These are phyloP conservation scores for Spongilla lacustris DNA, from an alignment of 37 sponge, comb jelly and placozoan genomes.

Conservation along the genomic window DNA sequence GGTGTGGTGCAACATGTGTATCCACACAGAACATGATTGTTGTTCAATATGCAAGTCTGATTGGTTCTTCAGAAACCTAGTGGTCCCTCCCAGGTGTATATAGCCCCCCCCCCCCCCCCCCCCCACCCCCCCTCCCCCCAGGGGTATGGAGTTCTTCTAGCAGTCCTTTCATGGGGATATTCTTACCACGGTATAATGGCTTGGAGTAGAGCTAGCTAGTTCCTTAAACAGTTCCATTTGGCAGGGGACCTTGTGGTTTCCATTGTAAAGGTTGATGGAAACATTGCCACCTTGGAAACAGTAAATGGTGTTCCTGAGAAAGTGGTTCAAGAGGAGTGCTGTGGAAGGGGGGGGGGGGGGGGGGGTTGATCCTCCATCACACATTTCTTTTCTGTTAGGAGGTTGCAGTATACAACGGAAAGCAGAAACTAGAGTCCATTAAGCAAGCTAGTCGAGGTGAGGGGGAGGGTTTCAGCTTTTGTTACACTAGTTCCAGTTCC, in stretches of 20 bases:
- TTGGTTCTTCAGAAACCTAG: no score
- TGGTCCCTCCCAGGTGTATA: background rate
- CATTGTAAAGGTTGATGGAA: background rate
- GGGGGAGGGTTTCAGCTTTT: background rate
- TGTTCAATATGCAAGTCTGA: no score
- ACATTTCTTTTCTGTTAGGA: conserved; percentile 46
- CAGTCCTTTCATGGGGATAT: no score
- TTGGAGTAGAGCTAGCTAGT: no score
- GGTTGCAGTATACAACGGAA: conserved; percentile 57
- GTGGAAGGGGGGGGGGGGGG: background rate
- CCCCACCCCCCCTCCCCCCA: background rate
- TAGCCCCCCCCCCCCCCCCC: background rate
- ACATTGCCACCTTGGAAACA: background rate
- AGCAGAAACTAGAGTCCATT: conserved; percentile 70
- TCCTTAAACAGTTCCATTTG: no score
- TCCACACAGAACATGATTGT: no score
- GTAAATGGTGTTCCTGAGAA: background rate
- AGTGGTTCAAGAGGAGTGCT: no score
- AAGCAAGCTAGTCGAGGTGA: conserved; percentile 60
- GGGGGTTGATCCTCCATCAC: background rate
- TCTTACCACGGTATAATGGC: no score
- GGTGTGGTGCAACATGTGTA: no score
- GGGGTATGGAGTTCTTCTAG: no score
- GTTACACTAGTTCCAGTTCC: background rate
- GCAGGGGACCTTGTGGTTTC: background rate